phyloP scores from a whole-genome alignment of 2,797 vertebrate species.

The Coreius guichenoti region DNA sequence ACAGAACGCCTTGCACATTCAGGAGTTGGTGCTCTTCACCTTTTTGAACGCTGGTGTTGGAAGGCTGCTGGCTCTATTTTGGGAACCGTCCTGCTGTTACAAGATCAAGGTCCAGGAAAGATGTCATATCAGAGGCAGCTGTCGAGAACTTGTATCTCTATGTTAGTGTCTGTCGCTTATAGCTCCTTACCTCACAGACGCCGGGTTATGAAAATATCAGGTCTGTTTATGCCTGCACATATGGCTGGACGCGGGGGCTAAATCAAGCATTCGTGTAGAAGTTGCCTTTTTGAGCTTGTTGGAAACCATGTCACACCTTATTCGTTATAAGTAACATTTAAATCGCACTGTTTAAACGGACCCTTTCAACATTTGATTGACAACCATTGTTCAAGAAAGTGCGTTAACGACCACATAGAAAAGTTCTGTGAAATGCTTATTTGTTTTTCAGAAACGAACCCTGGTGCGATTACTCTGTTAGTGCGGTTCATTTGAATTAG shows the following conservation, averaged over 20 bases:
- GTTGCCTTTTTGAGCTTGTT: constrained; percentile 35
- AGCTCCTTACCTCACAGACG: constrained; percentile 77
- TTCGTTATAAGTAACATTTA: neutral
- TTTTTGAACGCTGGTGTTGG: constrained; percentile 27
- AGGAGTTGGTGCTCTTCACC: constrained; percentile 50
- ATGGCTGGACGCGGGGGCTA: constrained; percentile 61
- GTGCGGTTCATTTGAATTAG: no score
- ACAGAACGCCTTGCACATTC: constrained; percentile 4
- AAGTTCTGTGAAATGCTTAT: neutral
- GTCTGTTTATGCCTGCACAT: constrained; percentile 64
- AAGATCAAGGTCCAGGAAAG: constrained; percentile 62
- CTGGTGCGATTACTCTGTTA: no score
- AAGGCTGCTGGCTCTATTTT: constrained; percentile 64
- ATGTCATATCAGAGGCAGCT: constrained; percentile 76
- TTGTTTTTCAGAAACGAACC: no score
- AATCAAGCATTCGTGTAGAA: constrained; percentile 64
- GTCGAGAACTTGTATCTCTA: constrained; percentile 64
- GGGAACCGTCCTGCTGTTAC: constrained; percentile 58
- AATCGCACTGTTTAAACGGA: neutral
- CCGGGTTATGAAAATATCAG: constrained; percentile 82
- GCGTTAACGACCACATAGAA: neutral
- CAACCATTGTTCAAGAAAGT: neutral
- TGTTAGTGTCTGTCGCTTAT: constrained; percentile 67
- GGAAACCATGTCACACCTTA: no score
- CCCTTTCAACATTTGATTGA: neutral